Evolutionary conservation across 2,797 vertebrate species (phyloP), one percentile per base, ranked within the genome.

Genomic region (Hipposideros larvatus): DNA sequence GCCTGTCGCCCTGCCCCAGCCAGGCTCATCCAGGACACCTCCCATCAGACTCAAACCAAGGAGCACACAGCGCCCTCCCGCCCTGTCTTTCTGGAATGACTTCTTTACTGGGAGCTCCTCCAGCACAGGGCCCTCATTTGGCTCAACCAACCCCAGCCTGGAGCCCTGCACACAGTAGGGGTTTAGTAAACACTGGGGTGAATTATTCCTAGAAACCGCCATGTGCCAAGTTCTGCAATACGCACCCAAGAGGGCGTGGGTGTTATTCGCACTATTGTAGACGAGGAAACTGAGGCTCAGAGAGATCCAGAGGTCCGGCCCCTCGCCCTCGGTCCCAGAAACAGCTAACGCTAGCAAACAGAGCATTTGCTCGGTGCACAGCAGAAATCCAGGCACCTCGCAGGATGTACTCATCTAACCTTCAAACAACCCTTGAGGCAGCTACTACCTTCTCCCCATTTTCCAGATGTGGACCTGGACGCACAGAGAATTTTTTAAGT

Each of bases 281-380:
- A 74, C 34, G 63, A 61, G 80, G n/a, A 83, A 43, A 86, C 6
- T 0, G 51, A 90, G 79, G 87, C 82, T 51, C 59, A 22, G 43
- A 48, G 82, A 61, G 65, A 77, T 51, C 48, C 37, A 46, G 75
- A 71, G 51, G 77, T n/a, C 48, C n/a, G 31, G 71, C 66, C 57
- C 14, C 70, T 59, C 7, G 7, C 34, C 79, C 87, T 41, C 2
- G 9, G 66, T 65, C 46, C 48, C 31, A 43, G 61, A 70, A 59
- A 46, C 21, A 37, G 53, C 6, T 2, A 57, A 31, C 6, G 43
- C 16, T 41, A 28, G 43, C 31, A 4, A 37, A 61, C 77, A 68
- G 11, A 1, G 19, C 0, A 0, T 26, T 0, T 37, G 26, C 66
- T 80, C 8, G 0, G 78, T 1, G 24, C 19, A 41, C 51, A 68